Conservation (phyloP, 2,797 vertebrate genomes). For the Numenius phaeopus region DNA sequence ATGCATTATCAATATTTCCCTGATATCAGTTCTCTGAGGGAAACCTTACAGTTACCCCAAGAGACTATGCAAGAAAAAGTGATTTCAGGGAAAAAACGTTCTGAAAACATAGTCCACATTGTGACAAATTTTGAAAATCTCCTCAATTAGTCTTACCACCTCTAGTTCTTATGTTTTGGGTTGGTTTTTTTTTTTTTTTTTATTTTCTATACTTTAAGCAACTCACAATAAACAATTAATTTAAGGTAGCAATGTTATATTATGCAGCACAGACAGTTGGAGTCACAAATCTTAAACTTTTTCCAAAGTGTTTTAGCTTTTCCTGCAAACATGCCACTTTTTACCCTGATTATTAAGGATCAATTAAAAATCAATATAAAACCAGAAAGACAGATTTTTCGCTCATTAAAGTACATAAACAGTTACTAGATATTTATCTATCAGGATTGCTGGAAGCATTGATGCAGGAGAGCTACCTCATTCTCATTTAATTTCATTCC, state of each 20-base stretch:
- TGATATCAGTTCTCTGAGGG: background rate
- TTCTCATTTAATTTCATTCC: background rate
- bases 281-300: background rate
- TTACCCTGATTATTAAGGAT: background rate
- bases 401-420: background rate
- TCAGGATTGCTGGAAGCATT: background rate
- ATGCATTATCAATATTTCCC: background rate
- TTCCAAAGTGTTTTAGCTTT: background rate
- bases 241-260: background rate
- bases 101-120: background rate
- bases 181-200: background rate
- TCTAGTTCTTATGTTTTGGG: background rate
- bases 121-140: background rate
- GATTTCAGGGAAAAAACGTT: background rate
- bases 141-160: background rate
- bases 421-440: background rate
- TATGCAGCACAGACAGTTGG: background rate
- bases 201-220: background rate
- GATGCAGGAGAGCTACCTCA: background rate
- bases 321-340: background rate
- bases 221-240: background rate
- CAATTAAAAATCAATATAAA: background rate
- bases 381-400: background rate
- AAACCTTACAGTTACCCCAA: background rate
- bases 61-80: background rate